These are phyloP conservation scores for Mythimna impura DNA, from an alignment of 2,888 invertebrate species.

Conservation along the genomic window DNA sequence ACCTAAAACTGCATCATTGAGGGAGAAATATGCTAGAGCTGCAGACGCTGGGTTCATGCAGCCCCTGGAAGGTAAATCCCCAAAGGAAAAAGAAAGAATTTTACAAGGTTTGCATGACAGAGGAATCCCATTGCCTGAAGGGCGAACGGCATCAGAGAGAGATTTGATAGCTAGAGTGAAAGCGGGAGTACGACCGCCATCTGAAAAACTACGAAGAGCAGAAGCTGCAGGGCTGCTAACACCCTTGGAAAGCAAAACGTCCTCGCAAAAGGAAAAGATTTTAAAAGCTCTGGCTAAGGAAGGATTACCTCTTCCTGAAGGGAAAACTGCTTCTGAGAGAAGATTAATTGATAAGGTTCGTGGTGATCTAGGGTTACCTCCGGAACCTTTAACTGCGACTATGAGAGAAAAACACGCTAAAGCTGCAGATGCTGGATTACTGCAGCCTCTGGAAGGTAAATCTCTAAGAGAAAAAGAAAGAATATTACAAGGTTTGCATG, in stretches of 20 bases:
- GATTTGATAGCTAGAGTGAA: constrained; percentile 7
- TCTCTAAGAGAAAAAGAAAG: background rate
- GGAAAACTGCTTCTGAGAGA: background rate
- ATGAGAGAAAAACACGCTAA: constrained; percentile 1
- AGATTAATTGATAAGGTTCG: background rate
- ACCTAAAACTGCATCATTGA: constrained; percentile 4
- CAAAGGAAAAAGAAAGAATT: constrained; percentile 11
- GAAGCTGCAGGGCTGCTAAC: constrained; percentile 4
- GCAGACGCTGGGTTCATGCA: constrained; percentile 3
- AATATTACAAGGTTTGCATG: constrained; percentile 7
- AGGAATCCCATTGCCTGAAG: constrained; percentile 28
- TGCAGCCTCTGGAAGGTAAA: background rate
- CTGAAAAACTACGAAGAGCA: constrained; percentile 6
- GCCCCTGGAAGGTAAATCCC: constrained; percentile 23
- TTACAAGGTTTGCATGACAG: constrained; percentile 18
- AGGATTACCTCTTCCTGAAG: constrained; percentile 17
- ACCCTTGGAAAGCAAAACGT: constrained; percentile 5
- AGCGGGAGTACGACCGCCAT: background rate
- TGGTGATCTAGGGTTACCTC: constrained; percentile 12
- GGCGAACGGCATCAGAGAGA: constrained; percentile 18
- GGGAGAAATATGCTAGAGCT: background rate
- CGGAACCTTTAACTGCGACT: background rate
- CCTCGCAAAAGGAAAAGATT: background rate
- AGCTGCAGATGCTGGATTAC: background rate
- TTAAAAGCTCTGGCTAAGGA: constrained; percentile 12